A percentile compares a stretch with the other conserved stretches of the same genome.
Conservation (phyloP, 2,888 invertebrate genomes). For the Onchidella celtica region DNA sequence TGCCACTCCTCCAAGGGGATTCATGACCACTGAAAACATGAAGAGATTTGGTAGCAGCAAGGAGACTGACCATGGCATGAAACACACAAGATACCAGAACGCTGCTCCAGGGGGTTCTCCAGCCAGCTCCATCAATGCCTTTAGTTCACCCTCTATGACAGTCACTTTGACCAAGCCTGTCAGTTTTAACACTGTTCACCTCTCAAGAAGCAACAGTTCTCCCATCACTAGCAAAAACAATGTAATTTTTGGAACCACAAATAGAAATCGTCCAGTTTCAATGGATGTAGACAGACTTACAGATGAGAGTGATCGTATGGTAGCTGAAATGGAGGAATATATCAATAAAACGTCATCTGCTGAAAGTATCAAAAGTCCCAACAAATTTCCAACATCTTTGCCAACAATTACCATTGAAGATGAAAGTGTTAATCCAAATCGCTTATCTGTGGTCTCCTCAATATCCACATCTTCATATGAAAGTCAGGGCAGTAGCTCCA, state of each 20-base stretch:
- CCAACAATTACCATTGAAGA: slow-evolving; percentile 48
- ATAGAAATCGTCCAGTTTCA: slow-evolving; percentile 21
- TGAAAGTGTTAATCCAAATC: slow-evolving; percentile 53
- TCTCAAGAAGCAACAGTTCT: slow-evolving; percentile 35
- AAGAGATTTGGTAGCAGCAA: slow-evolving; percentile 8
- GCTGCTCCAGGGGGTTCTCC: too few species aligned
- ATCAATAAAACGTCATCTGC: slow-evolving; percentile 62
- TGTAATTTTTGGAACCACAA: neutral
- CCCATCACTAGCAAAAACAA: neutral
- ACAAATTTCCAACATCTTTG: slow-evolving; percentile 62
- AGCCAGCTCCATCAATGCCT: neutral
- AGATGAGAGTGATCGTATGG: slow-evolving; percentile 67
- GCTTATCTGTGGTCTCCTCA: slow-evolving; percentile 66
- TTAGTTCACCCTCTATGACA: slow-evolving; percentile 7
- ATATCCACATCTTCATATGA: slow-evolving; percentile 71
- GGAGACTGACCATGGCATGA: slow-evolving; percentile 1
- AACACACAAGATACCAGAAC: too few species aligned
- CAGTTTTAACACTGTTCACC: slow-evolving; percentile 18
- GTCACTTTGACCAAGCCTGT: slow-evolving; percentile 35
- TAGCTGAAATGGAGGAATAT: slow-evolving; percentile 75
- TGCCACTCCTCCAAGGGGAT: slow-evolving; percentile 44
- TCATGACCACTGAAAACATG: slow-evolving; percentile 36
- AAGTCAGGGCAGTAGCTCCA: slow-evolving; percentile 59
- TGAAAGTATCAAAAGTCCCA: slow-evolving; percentile 56
- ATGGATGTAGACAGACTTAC: slow-evolving; percentile 49